Evolutionary conservation across 2,113 vertebrate species (phyloP), one percentile per base, ranked within the genome.

Genomic region (Dromaius novaehollandiae): DNA sequence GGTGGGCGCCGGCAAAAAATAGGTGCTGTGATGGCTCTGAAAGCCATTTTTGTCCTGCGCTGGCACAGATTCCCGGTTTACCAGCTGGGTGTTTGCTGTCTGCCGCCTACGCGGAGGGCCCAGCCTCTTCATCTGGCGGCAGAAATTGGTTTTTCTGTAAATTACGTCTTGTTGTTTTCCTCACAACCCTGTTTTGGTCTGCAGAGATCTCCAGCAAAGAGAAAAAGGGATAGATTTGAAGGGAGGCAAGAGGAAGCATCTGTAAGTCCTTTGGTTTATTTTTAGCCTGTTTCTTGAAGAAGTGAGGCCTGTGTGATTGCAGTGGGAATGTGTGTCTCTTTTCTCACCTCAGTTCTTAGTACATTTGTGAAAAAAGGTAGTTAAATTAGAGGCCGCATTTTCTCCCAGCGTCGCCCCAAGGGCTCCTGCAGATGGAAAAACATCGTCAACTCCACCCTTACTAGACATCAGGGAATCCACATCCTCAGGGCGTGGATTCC

Each of bases 1-100:
- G 11, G 26, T 25, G 28, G 34, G 28, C 2, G 0, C 65, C 71
- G 74, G 48, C 21, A 0, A 1, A 17, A 83, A 68, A 20, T 2
- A 20, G 26, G 69, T 25, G 13, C 69, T 48, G 6, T 8, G 19
- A 36, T 36, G 18, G 50, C 46, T 63, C 40, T 0, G 2, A 75
- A 48, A 75, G 40, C 21, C 69, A 14, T 0, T 69, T 80, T 64
- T 70, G 63, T 55, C 18, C 32, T 4, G 24, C 0, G 1, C 48
- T 10, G 8, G 8, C 36, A 25, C 50, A 19, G 36, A 64, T 87
- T 58, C 61, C 36, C 19, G 8, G 5, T 70, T 65, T 78, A 36
- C 64, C 16, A 8, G 60, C 24, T 0, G 5, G 13, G 34, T 46
- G 50, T 77, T 71, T 81, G 58, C 32, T 0, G 1, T 17, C 11